A percentile compares a stretch with the other conserved stretches of the same genome.
phyloP scores from a whole-genome alignment of 1,140 invertebrate genomes.

The Neodiprion fabricii region DNA sequence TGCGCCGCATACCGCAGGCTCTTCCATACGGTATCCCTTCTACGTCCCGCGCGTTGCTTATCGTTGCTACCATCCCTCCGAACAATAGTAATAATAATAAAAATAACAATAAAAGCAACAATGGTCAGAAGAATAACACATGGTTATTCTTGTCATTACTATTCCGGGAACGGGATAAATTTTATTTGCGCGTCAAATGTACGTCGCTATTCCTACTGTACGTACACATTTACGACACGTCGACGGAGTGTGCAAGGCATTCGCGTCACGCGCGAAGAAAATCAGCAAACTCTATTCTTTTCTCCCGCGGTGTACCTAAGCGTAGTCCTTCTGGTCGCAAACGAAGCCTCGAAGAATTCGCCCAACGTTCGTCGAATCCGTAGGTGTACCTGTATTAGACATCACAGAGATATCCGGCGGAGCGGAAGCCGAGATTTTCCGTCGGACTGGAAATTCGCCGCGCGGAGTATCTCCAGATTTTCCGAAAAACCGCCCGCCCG shows the following conservation, averaged over 20 bases:
- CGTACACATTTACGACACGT: not conserved
- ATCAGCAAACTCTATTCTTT: constrained; percentile 38
- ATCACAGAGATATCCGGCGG: too few species aligned
- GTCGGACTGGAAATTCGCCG: too few species aligned
- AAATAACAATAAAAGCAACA: too few species aligned
- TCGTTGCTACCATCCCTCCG: not conserved
- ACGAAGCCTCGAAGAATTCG: not conserved
- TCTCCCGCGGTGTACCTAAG: constrained; percentile 29
- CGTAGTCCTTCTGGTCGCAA: not conserved
- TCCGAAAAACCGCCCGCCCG: too few species aligned
- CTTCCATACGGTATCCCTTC: not conserved
- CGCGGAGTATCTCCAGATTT: too few species aligned
- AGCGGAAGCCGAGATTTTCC: too few species aligned
- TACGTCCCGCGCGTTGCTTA: not conserved
- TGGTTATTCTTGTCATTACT: not conserved
- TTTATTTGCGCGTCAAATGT: constrained; percentile 32
- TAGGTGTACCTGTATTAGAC: too few species aligned
- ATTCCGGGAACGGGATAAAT: constrained; percentile 23
- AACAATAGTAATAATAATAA: too few species aligned
- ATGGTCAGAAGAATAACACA: too few species aligned
- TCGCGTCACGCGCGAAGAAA: constrained; percentile 46
- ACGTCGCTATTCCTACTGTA: not conserved
- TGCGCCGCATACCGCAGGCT: not conserved
- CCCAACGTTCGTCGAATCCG: too few species aligned
- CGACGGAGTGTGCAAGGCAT: constrained; percentile 20